Evolutionary conservation across 2,888 invertebrate species (phyloP).

Genomic region (Temnothorax rugatulus): DNA sequence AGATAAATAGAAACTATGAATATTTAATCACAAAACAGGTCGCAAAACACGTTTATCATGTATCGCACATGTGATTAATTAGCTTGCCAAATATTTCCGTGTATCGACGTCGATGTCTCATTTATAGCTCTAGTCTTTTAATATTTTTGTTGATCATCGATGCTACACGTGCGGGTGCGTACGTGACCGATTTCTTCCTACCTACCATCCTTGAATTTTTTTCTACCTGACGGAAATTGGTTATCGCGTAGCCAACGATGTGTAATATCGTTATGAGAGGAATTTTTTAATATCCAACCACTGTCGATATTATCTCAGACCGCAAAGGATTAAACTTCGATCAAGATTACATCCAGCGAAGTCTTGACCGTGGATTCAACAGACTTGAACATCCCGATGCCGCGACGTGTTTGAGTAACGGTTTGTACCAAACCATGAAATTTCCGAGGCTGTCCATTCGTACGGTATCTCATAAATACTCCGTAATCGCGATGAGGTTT

Average conservation of each 20-base stretch:
- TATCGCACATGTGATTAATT: constrained; percentile 42
- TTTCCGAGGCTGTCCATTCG: constrained; percentile 74
- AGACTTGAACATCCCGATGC: constrained; percentile 46
- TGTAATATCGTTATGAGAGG: constrained; percentile 71
- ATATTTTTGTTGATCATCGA: not conserved
- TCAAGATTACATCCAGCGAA: constrained; percentile 73
- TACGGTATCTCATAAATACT: constrained; percentile 75
- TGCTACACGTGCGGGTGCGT: not conserved
- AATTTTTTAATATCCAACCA: constrained; percentile 76
- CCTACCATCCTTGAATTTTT: not conserved
- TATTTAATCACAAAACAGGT: constrained; percentile 29
- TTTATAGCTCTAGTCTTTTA: not conserved
- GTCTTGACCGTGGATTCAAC: constrained; percentile 69
- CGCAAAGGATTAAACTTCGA: constrained; percentile 73
- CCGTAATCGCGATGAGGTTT: constrained; percentile 63
- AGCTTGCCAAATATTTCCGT: not conserved
- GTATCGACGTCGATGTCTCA: constrained; percentile 11
- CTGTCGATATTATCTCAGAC: constrained; percentile 65
- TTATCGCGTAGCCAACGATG: not conserved
- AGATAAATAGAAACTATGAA: constrained; percentile 18
- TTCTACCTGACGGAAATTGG: not conserved
- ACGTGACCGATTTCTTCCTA: constrained; percentile 1
- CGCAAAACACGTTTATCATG: not conserved
- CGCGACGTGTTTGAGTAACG: constrained; percentile 77
- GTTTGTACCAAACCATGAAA: constrained; percentile 73